A percentile compares a stretch with the other conserved stretches of the same genome.
phyloP scores from a whole-genome alignment of 2,888 invertebrate genomes.

The Biston betularia region DNA sequence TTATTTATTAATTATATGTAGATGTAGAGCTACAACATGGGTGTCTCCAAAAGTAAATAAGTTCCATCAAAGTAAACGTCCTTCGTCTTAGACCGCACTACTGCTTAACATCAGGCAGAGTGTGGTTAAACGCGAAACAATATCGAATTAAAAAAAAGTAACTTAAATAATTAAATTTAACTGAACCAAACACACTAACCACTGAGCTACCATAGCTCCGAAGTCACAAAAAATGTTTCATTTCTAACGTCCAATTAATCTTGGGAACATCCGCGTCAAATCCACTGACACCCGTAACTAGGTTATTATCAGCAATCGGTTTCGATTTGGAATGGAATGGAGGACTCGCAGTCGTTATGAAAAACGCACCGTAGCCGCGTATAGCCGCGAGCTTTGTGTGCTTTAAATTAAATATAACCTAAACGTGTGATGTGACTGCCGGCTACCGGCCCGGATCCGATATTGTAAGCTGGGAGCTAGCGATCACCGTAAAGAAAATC shows the following conservation, averaged over 20 bases:
- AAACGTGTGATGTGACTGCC: conserved; percentile 64
- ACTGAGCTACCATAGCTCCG: background rate
- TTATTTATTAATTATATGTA: no score
- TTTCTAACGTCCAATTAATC: conserved; percentile 20
- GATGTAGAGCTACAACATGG: no score
- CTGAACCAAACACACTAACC: no score
- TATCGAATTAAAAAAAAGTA: no score
- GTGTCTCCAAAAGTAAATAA: no score
- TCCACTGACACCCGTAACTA: conserved; percentile 58
- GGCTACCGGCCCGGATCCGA: conserved; percentile 63
- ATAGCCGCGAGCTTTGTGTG: conserved; percentile 80
- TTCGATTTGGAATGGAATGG: conserved; percentile 68
- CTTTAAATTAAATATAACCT: conserved; percentile 80
- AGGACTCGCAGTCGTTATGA: conserved; percentile 63
- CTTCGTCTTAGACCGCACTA: no score
- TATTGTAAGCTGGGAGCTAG: conserved; percentile 45
- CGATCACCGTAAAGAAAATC: no score
- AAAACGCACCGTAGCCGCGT: conserved; percentile 69
- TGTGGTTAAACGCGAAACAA: no score
- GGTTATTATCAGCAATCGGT: conserved; percentile 55
- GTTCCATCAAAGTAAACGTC: no score
- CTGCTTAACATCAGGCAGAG: no score
- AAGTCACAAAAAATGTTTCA: background rate
- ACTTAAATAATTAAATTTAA: no score
- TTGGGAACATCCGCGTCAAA: conserved; percentile 46